Percentiles rank a stretch among this genome's conserved stretches.
Evolutionary conservation across 2,888 invertebrate species (phyloP).

Genomic region (Drosophila kambysellisi): DNA sequence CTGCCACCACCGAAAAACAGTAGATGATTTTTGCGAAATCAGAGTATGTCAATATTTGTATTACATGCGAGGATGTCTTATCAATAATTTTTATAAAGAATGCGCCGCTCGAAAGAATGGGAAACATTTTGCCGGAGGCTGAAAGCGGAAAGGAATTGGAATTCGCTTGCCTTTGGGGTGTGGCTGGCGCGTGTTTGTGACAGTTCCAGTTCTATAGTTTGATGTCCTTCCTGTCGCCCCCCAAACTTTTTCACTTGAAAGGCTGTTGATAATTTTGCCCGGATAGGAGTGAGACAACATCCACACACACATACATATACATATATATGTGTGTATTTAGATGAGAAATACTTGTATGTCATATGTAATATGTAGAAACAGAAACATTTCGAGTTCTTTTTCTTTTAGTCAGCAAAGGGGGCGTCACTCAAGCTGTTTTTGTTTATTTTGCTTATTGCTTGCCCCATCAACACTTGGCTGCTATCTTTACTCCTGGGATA

Average conservation of each 20-base stretch:
- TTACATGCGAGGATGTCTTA: constrained; percentile 72
- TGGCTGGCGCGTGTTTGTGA: constrained; percentile 66
- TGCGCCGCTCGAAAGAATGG: constrained; percentile 41
- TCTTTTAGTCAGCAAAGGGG: constrained; percentile 8
- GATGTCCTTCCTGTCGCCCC: constrained; percentile 45
- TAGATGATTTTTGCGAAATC: constrained; percentile 51
- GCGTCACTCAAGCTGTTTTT: constrained; percentile 53
- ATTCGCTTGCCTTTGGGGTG: constrained; percentile 28
- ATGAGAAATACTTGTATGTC: constrained; percentile 13
- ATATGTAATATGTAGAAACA: constrained; percentile 15
- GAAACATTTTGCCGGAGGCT: constrained; percentile 35
- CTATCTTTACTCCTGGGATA: constrained; percentile 42
- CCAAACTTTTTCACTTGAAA: constrained; percentile 43
- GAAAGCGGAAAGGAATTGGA: constrained; percentile 23
- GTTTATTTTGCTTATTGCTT: constrained; percentile 53
- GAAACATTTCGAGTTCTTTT: constrained; percentile 15
- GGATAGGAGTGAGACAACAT: neutral
- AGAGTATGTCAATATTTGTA: constrained; percentile 77
- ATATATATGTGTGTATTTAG: neutral
- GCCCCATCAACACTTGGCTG: constrained; percentile 41
- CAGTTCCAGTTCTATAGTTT: constrained; percentile 66
- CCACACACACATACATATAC: neutral
- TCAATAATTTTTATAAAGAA: constrained; percentile 77
- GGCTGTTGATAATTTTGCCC: constrained; percentile 49
- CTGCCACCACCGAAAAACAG: constrained; percentile 5